phyloP scores from a whole-genome alignment of 2,113 vertebrate genomes.

The Dasyprocta punctata region DNA sequence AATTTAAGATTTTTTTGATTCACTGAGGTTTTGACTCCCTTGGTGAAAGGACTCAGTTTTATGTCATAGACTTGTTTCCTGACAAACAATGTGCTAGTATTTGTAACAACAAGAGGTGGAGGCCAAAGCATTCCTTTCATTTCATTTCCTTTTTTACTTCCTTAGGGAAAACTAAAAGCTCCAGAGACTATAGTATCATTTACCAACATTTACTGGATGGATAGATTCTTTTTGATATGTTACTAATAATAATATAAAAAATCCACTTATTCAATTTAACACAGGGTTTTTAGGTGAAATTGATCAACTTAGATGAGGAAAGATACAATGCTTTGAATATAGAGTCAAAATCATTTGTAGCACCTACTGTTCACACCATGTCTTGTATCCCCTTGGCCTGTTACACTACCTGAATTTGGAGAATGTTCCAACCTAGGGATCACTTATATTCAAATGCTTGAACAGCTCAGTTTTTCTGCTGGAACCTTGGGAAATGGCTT shows the following conservation, averaged over 20 bases:
- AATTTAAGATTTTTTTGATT: slow-evolving; percentile 46
- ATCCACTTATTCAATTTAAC: background rate
- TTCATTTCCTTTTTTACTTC: slow-evolving; percentile 42
- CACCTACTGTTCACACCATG: background rate
- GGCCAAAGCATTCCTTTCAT: slow-evolving; percentile 60
- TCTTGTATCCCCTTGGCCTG: background rate
- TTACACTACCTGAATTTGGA: background rate
- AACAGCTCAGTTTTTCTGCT: background rate
- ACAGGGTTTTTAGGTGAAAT: background rate
- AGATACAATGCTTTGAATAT: background rate
- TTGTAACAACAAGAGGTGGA: slow-evolving; percentile 66
- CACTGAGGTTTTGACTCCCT: slow-evolving; percentile 49
- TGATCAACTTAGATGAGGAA: background rate
- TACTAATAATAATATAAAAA: background rate
- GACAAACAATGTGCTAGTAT: slow-evolving; percentile 58
- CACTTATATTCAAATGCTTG: background rate
- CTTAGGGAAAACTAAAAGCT: slow-evolving; percentile 33
- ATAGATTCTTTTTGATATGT: background rate
- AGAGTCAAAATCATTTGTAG: background rate
- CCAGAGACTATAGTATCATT: background rate
- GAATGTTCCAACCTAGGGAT: background rate
- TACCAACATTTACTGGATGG: background rate
- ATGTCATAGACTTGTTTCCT: slow-evolving; percentile 58
- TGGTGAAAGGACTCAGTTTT: slow-evolving; percentile 62
- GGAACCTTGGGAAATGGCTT: background rate